Percentiles rank a stretch among this genome's conserved stretches.
Evolutionary conservation across 2,888 invertebrate genomes (phyloP).

Genomic region (Macrophya annulata): DNA sequence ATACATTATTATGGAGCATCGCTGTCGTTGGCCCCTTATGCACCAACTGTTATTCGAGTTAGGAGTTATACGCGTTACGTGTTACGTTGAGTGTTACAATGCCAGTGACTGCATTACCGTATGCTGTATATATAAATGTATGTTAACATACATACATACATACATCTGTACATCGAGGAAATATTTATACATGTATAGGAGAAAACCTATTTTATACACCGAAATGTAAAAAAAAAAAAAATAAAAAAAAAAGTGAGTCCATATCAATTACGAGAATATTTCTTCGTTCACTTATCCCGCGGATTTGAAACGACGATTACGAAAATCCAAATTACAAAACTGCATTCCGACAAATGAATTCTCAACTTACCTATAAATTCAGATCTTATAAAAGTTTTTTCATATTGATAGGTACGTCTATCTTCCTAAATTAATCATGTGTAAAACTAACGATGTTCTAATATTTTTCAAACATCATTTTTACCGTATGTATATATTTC

Average conservation of each 20-base stretch:
- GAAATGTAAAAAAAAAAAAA: not conserved
- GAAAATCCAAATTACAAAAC: conserved; percentile 2
- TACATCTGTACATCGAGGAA: not conserved
- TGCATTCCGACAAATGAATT: conserved; percentile 60
- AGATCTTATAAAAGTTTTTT: not conserved
- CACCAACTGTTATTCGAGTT: conserved; percentile 42
- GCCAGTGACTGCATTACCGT: conserved; percentile 31
- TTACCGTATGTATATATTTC: not conserved
- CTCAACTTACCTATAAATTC: not conserved
- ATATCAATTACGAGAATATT: conserved; percentile 67
- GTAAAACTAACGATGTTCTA: not conserved
- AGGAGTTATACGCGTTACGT: conserved; percentile 21
- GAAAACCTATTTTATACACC: too few species aligned
- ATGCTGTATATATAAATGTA: not conserved
- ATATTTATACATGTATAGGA: not conserved
- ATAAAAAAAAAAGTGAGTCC: too few species aligned
- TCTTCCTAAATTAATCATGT: not conserved
- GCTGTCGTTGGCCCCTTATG: conserved; percentile 18
- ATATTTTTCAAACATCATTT: not conserved
- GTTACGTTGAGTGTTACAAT: conserved; percentile 44
- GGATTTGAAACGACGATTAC: conserved; percentile 41
- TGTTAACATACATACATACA: not conserved
- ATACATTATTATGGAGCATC: conserved; percentile 34
- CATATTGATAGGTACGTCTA: not conserved
- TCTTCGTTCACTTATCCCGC: conserved; percentile 51